These are phyloP conservation scores for Spisula subtruncata DNA, from an alignment of 2,888 invertebrate species.

Conservation along the genomic window DNA sequence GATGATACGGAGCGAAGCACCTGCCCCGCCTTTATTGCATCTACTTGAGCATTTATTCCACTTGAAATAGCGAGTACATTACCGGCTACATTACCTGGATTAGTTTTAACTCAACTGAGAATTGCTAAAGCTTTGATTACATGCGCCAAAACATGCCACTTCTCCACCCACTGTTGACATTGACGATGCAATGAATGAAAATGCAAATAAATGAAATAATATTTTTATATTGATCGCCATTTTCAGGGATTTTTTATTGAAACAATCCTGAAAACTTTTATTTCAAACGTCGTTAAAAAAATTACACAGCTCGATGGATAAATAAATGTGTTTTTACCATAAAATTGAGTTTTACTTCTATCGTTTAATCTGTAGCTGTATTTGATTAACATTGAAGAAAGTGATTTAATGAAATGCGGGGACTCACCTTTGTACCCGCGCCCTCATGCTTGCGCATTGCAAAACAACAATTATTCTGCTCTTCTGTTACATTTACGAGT, in stretches of 20 bases:
- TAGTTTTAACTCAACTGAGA: background rate
- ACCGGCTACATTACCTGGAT: background rate
- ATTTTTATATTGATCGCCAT: background rate
- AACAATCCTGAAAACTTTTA: background rate
- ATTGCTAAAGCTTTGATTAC: background rate
- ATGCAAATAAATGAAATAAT: too few species aligned
- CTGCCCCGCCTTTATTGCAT: conserved; percentile 5
- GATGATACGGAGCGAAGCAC: conserved; percentile 16
- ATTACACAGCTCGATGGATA: too few species aligned
- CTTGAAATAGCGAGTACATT: background rate
- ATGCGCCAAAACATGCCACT: background rate
- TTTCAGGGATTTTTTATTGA: background rate
- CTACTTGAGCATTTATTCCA: background rate
- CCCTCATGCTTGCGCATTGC: too few species aligned
- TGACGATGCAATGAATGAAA: background rate
- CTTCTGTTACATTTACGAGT: background rate
- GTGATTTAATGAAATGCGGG: too few species aligned
- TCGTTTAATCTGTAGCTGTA: background rate
- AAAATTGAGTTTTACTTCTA: background rate
- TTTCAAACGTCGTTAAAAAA: background rate
- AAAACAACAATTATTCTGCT: too few species aligned
- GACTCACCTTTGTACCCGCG: too few species aligned
- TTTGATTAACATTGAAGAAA: too few species aligned
- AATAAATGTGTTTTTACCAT: background rate
- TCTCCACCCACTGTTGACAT: conserved; percentile 4